phyloP scores from a whole-genome alignment of 2,113 vertebrate genomes.

The Chaenocephalus aceratus region DNA sequence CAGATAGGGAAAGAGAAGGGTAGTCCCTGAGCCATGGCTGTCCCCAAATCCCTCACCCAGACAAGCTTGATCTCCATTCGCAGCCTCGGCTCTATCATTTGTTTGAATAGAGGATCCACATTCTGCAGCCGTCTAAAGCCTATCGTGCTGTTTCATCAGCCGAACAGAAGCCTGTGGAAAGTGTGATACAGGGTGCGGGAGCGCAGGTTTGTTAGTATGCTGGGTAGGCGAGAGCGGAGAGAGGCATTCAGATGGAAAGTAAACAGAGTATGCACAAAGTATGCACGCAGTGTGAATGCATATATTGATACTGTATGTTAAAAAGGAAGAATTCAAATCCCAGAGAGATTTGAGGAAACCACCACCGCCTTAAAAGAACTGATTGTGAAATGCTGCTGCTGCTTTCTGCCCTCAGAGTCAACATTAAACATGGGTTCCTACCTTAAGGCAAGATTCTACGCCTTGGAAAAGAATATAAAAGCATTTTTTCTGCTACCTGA shows the following conservation, averaged over 20 bases:
- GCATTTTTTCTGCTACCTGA: no score
- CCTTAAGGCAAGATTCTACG: no score
- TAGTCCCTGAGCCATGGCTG: conserved; percentile 48
- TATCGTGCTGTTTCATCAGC: conserved; percentile 53
- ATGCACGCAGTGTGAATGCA: not conserved
- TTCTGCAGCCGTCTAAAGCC: conserved; percentile 22
- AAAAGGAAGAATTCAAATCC: not conserved
- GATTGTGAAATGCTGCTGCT: no score
- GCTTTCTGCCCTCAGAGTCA: no score
- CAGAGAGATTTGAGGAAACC: not conserved
- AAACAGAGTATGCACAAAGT: conserved; percentile 1
- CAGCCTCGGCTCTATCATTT: conserved; percentile 47
- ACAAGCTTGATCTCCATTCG: conserved; percentile 71
- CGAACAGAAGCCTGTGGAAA: conserved; percentile 29
- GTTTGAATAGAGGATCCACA: conserved; percentile 53
- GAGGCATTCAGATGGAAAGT: conserved; percentile 27
- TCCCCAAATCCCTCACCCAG: conserved; percentile 65
- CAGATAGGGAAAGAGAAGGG: conserved; percentile 20
- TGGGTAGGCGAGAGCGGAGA: not conserved
- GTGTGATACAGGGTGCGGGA: conserved; percentile 29
- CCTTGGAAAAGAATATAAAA: no score
- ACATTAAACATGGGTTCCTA: no score
- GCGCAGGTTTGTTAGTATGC: conserved; percentile 19
- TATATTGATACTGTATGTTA: not conserved
- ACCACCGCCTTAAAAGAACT: no score